phyloP scores from a whole-genome alignment of 2,797 vertebrate species.

The Acanthurus leucopareius region DNA sequence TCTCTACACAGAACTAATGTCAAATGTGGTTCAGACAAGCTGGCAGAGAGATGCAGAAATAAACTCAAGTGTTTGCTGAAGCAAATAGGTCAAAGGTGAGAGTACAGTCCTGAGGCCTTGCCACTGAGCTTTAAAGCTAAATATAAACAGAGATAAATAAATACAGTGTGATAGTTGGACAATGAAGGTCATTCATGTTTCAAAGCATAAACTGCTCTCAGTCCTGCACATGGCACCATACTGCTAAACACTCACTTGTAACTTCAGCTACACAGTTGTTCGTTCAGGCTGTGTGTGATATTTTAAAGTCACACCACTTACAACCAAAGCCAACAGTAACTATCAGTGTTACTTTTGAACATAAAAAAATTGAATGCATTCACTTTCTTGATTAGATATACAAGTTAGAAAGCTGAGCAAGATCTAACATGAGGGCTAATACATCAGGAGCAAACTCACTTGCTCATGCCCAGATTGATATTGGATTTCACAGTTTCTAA shows the following conservation, averaged over 20 bases:
- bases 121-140: slow-evolving; percentile 32
- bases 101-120: slow-evolving; percentile 37
- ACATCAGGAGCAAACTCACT: not conserved
- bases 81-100: slow-evolving; percentile 51
- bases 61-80: slow-evolving; percentile 52
- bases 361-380: slow-evolving; percentile 1
- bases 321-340: not conserved
- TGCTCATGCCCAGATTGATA: not conserved
- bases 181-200: slow-evolving; percentile 58
- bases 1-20: slow-evolving; percentile 21
- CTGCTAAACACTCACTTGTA: not conserved
- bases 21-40: slow-evolving; percentile 39
- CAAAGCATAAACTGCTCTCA: slow-evolving; percentile 23
- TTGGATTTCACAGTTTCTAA: slow-evolving; percentile 3
- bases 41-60: slow-evolving; percentile 36
- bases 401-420: not conserved
- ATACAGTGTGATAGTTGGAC: slow-evolving; percentile 51
- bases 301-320: slow-evolving; percentile 11
- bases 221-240: not conserved
- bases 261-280: not conserved
- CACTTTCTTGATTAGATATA: not conserved
- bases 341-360: not conserved
- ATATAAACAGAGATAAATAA: slow-evolving; percentile 44
- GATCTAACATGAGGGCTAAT: not conserved
- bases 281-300: not conserved